Percentiles rank a stretch among this genome's conserved stretches.
Evolutionary conservation across 1,140 invertebrate species (phyloP).

Genomic region (Drosophila setifemur): DNA sequence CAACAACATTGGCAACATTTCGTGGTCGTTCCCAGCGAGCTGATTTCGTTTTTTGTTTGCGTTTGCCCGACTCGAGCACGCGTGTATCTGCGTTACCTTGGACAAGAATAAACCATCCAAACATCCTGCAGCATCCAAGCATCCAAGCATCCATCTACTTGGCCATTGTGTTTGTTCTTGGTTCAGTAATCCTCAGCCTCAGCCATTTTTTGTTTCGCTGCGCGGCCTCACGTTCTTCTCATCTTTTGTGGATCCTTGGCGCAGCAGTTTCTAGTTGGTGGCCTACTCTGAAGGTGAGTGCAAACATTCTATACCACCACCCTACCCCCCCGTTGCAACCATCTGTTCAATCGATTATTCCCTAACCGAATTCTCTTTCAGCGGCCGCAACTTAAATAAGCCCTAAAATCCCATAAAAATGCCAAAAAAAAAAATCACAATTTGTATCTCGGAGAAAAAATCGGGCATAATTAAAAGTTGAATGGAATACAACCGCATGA

Average conservation of each 20-base stretch:
- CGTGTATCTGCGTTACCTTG: slow-evolving; percentile 42
- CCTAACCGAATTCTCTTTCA: slow-evolving; percentile 18
- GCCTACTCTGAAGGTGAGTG: slow-evolving; percentile 67
- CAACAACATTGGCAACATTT: slow-evolving; percentile 41
- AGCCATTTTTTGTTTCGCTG: not conserved
- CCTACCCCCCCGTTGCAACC: not conserved
- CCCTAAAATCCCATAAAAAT: slow-evolving; percentile 36
- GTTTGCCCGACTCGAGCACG: slow-evolving; percentile 26
- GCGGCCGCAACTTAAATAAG: slow-evolving; percentile 24
- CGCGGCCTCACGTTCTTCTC: slow-evolving; percentile 11
- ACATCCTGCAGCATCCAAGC: slow-evolving; percentile 22
- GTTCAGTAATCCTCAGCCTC: slow-evolving; percentile 10
- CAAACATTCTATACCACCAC: not conserved
- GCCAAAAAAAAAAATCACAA: slow-evolving; percentile 3
- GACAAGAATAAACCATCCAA: slow-evolving; percentile 44
- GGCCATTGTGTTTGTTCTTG: slow-evolving; percentile 36
- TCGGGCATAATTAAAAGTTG: slow-evolving; percentile 50
- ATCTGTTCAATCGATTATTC: slow-evolving; percentile 37
- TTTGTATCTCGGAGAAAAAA: slow-evolving; percentile 27
- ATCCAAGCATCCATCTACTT: slow-evolving; percentile 23
- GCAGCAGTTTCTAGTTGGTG: slow-evolving; percentile 69
- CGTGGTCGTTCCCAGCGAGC: slow-evolving; percentile 18
- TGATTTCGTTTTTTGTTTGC: slow-evolving; percentile 35
- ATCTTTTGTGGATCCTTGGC: slow-evolving; percentile 47
- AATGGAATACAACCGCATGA: slow-evolving; percentile 42